A percentile compares a stretch with the other conserved stretches of the same genome.
Evolutionary conservation across 2,113 vertebrate species (phyloP).

Genomic region (Phycodurus eques): DNA sequence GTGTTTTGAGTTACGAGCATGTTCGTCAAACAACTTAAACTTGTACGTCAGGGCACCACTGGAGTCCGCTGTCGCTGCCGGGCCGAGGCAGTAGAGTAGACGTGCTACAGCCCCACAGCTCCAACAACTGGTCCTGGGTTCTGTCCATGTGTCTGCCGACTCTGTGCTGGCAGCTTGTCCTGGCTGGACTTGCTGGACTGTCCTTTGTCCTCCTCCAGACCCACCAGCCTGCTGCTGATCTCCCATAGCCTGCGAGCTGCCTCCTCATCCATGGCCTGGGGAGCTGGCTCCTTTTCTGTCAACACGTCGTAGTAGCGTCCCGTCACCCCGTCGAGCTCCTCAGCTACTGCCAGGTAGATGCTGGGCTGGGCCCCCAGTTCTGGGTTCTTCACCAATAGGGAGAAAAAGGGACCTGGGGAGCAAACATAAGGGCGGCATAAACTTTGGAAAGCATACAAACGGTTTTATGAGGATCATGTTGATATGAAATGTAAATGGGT

Average conservation of each 20-base stretch:
- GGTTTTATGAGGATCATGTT: not conserved
- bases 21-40: not conserved
- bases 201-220: slow-evolving; percentile 58
- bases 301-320: slow-evolving; percentile 82
- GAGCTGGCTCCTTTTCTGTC: slow-evolving; percentile 77
- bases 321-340: slow-evolving; percentile 76
- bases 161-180: slow-evolving; percentile 17
- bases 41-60: not conserved
- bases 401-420: slow-evolving; percentile 79
- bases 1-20: not conserved
- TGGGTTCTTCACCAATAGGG: slow-evolving; percentile 79
- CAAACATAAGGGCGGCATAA: not conserved
- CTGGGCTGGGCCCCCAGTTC: slow-evolving; percentile 79
- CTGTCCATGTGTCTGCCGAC: slow-evolving; percentile 20
- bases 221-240: slow-evolving; percentile 77
- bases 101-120: slow-evolving; percentile 18
- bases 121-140: slow-evolving; percentile 27
- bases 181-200: not conserved
- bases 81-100: not conserved
- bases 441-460: not conserved
- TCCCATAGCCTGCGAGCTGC: slow-evolving; percentile 76
- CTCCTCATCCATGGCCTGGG: slow-evolving; percentile 77
- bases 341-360: slow-evolving; percentile 75
- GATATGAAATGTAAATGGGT: not conserved
- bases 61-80: not conserved